Conservation (phyloP, 2,888 invertebrate genomes). For the Dione juno region DNA sequence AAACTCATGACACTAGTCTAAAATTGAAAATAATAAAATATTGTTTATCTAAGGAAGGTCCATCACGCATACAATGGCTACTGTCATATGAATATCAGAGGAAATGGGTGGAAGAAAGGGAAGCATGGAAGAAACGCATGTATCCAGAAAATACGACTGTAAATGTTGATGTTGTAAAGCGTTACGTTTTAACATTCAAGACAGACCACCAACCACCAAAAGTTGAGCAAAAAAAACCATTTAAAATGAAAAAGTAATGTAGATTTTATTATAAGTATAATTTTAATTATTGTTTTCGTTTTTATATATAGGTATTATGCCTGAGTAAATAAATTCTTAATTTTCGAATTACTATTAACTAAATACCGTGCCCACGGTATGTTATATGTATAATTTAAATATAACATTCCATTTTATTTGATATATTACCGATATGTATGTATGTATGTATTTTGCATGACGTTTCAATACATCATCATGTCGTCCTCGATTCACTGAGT, state of each 20-base stretch:
- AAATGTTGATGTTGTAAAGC: conserved; percentile 75
- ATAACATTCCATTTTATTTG: no score
- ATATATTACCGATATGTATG: no score
- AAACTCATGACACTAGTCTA: no score
- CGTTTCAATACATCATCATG: no score
- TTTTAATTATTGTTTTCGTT: no score
- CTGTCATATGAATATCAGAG: conserved; percentile 83
- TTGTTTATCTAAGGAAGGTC: conserved; percentile 63
- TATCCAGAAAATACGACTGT: conserved; percentile 76
- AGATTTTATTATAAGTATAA: neutral
- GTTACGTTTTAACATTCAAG: conserved; percentile 76
- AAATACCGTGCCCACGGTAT: no score
- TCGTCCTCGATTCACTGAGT: no score
- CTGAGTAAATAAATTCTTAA: no score
- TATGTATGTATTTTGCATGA: no score
- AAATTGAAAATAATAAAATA: conserved; percentile 9
- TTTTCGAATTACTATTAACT: no score
- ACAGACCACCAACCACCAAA: conserved; percentile 70
- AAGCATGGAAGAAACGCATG: conserved; percentile 79
- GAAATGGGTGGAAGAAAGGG: conserved; percentile 83
- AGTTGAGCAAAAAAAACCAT: conserved; percentile 75
- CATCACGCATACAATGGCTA: conserved; percentile 73
- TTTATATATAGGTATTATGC: no score
- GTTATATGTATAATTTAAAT: no score
- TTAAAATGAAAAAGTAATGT: conserved; percentile 76